Evolutionary conservation across 2,113 vertebrate species (phyloP).

Genomic region (Nycticebus coucang): DNA sequence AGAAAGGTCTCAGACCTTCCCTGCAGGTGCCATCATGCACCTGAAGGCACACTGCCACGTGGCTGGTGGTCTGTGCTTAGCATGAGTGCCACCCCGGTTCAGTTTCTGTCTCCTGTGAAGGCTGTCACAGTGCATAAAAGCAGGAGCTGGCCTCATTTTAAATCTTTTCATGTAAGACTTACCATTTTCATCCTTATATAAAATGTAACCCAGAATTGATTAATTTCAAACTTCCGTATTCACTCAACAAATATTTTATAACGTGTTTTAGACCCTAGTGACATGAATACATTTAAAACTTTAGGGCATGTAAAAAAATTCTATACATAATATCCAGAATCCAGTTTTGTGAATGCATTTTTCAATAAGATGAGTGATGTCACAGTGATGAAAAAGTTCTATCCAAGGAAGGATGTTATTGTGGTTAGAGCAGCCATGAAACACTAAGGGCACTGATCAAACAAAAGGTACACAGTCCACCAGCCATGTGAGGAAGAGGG

Average conservation of each 20-base stretch:
- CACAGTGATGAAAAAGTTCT: neutral
- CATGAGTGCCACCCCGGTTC: accelerated
- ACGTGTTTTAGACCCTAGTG: neutral
- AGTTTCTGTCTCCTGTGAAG: neutral
- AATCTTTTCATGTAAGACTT: neutral
- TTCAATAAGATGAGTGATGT: neutral
- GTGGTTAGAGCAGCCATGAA: neutral
- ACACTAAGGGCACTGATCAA: neutral
- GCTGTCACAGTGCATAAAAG: neutral
- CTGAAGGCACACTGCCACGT: accelerated
- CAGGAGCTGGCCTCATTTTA: neutral
- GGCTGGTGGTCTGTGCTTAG: neutral
- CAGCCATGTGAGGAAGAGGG: neutral
- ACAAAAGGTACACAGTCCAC: neutral
- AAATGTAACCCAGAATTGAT: neutral
- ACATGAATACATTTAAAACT: neutral
- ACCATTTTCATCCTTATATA: neutral
- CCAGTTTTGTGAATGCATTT: neutral
- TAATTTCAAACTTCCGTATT: neutral
- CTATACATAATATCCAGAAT: neutral
- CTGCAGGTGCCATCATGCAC: too few relatives aligned
- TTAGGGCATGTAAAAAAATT: neutral
- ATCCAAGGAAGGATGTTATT: neutral
- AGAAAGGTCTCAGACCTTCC: neutral
- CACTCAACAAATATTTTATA: slow-evolving; percentile 31